Percentiles rank a stretch among this genome's conserved stretches.
Evolutionary conservation across 2,797 vertebrate genomes (phyloP).

Genomic region (Carcharodon carcharias): DNA sequence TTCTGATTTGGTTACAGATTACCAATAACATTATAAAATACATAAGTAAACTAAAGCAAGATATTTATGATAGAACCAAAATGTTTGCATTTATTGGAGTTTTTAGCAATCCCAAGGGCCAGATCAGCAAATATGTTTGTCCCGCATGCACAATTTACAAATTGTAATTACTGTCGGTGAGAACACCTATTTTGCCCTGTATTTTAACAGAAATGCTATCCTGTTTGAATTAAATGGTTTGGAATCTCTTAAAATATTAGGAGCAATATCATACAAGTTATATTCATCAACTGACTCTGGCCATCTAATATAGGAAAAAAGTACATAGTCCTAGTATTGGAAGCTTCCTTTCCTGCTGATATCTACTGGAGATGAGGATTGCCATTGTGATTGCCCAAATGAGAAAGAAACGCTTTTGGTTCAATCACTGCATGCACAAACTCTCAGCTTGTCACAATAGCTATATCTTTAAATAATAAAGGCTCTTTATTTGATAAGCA

Average conservation of each 20-base stretch:
- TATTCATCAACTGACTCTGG: background rate
- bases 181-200: background rate
- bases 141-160: background rate
- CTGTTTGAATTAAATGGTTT: constrained; percentile 8
- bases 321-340: background rate
- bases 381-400: background rate
- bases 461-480: background rate
- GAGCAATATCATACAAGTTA: background rate
- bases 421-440: background rate
- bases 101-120: background rate
- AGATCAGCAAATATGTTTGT: background rate
- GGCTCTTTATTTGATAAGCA: background rate
- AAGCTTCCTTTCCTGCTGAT: background rate
- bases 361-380: background rate
- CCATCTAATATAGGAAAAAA: background rate
- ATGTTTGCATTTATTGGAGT: background rate
- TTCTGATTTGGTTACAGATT: background rate
- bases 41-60: background rate
- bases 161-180: background rate
- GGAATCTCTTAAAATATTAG: background rate
- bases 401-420: background rate
- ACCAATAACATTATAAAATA: background rate
- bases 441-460: background rate
- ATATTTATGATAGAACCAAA: background rate
- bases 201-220: background rate